Base-by-base conservation (phyloP, 2,797 vertebrate genomes). In the Tamandua tetradactyla region DNA sequence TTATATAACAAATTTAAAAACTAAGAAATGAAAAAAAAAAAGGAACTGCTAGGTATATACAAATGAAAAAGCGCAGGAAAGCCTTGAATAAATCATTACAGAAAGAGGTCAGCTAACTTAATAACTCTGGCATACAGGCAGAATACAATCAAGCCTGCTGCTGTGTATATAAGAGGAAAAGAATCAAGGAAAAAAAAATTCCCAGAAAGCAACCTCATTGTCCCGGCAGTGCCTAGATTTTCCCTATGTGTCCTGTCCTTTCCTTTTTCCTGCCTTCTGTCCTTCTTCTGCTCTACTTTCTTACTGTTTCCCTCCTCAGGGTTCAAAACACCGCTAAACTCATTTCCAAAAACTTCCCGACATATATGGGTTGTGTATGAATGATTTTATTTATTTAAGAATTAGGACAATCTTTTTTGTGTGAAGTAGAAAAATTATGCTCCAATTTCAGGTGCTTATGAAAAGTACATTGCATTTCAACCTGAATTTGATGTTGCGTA, bases 371-470 rank as follows among this genome's bases (percentile, higher is more conserved):
- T 94, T 97, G 94, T 95, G 92, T 97, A 75, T 97, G 95, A 96
- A 95, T 97, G 94, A 97, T 98, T 94, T 93, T n/a, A n/a, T n/a
- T n/a, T 91, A 96, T 96, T 97, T 87, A 96, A 96, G 96, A 97
- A 97, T 95, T 98, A 97, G 98, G 97, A 88, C 97, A 95, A 72
- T 92, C 85, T 96, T 95, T 94, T 89, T 97, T 96, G 97, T 97
- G 95, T 97, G 93, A 97, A 95, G 83, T 87, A 83, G 96, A 98
- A 98, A 96, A 97, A 98, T 97, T 96, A 88, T 97, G 95, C 80
- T 97, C 91, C 96, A 94, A 89, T 97, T 98, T 98, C 79, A 97
- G 80, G 89, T 93, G 55, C 89, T 97, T 98, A 96, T 93, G 96
- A 97, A 97, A 97, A 98, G 96, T 96, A 96, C 87, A 95, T 96